Evolutionary conservation across 1,140 invertebrate genomes (phyloP), one percentile per base, ranked within the genome.

Genomic region (Apis mellifera): DNA sequence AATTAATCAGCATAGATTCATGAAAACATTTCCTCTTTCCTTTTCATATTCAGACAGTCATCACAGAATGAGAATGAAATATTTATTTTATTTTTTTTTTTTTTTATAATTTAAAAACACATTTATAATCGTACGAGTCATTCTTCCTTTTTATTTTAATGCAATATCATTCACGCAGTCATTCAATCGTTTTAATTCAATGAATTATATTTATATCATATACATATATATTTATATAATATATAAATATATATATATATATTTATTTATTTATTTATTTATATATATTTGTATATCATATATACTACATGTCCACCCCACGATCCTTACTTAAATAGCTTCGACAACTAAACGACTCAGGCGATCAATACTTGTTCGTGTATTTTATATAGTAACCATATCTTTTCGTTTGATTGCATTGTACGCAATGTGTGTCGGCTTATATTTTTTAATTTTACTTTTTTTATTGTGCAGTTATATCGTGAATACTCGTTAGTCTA

Each of bases 41-140:
- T 77, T 62, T 80, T 77, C 80, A 84, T 90, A 91, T 90, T 90
- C 91, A 89, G 86, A 91, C 90, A 92, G 86, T 92, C 92, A 92
- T 93, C 92, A 93, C 92, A 92, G 90, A 92, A 92, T 92, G 86
- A 92, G 90, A 92, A 92, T 92, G 89, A 92, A 92, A 92, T 91
- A 92, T 90, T 89, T 83, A 87, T 72, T 77, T 82, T 73, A 64
- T 86, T 70, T 48, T 26, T 26, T 82, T 86, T 70, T 48, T 26
- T 26, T 82, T 83, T 86, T 82, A 68, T 87, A 88, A 86, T 89
- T 86, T 91, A 91, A 78, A 87, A 90, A 90, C 84, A 90, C 80
- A 76, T 84, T 76, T 82, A 81, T 81, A 88, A 21, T 82, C 76
- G 79, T 82, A 78, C 78, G 65, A 57, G 42, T 62, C 73, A 26